Evolutionary conservation across 2,113 vertebrate species (phyloP), one percentile per base, ranked within the genome.

Genomic region (Tragelaphus strepsiceros): DNA sequence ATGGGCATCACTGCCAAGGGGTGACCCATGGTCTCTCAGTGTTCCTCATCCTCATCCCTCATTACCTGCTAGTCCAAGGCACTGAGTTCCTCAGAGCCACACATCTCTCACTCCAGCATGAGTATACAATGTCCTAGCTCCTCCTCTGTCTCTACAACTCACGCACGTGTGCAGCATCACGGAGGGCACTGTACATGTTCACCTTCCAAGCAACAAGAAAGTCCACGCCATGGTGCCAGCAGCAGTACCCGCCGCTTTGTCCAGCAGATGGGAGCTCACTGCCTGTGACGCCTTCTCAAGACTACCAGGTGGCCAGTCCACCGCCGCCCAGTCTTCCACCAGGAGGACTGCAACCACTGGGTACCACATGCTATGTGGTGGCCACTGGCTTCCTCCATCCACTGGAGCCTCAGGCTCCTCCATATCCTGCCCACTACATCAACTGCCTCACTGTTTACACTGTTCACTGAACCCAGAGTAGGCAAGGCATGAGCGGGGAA

Each of bases 251-350:
- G 19, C 64, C 4, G 0, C n/a, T 71, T 71, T 22, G n/a, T 22
- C 64, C 64, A 21, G 19, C n/a, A 12, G n/a, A 71, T 6, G n/a
- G 67, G 67, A 71, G 32, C 64, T 71, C 64, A 71, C 64, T 35
- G n/a, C n/a, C 67, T 22, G 19, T 35, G n/a, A 12, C 0, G 2
- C 67, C 67, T 35, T 39, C n/a, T 71, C n/a, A 71, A 71, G 19
- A n/a, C 67, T 22, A 12, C 12, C 67, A 71, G 67, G 67, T 3
- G n/a, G n/a, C 67, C n/a, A 71, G 67, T 11, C n/a, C n/a, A 39
- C 10, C 0, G 0, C 67, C n/a, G 0, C 67, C 67, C 67, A 71
- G n/a, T 12, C n/a, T 39, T 39, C 19, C 4, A 6, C 67, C 67
- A 39, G 19, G 17, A 35, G n/a, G 67, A 22, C n/a, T 12, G n/a